These are phyloP conservation scores for Melanotaenia duboulayi DNA, from an alignment of 2,113 vertebrate species.

Conservation along the genomic window DNA sequence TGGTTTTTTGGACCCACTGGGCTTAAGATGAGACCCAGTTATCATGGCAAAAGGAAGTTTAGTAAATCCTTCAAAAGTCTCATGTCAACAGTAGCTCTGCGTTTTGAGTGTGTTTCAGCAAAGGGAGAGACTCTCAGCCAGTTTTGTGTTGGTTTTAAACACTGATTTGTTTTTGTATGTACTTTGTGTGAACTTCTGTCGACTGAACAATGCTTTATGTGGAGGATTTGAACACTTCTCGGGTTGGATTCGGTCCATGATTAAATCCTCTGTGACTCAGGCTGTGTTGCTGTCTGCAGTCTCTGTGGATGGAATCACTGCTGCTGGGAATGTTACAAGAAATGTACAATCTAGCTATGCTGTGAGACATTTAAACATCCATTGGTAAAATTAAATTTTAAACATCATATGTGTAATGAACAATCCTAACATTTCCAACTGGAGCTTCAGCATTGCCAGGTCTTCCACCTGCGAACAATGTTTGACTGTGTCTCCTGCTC, in stretches of 20 bases:
- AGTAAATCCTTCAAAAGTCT: slow-evolving; percentile 21
- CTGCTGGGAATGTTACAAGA: slow-evolving; percentile 10
- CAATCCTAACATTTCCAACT: slow-evolving; percentile 2
- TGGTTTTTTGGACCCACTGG: slow-evolving; percentile 6
- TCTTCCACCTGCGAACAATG: slow-evolving; percentile 70
- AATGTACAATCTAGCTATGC: slow-evolving; percentile 12
- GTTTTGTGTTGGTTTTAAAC: slow-evolving; percentile 23
- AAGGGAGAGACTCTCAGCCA: slow-evolving; percentile 5
- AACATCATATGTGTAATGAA: slow-evolving; percentile 7
- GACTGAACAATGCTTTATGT: slow-evolving; percentile 28
- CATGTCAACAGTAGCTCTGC: slow-evolving; percentile 24
- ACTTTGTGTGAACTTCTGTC: slow-evolving; percentile 38
- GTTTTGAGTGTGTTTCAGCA: slow-evolving; percentile 19
- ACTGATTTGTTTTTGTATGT: slow-evolving; percentile 24
- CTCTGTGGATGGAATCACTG: slow-evolving; percentile 40
- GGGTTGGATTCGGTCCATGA: slow-evolving; percentile 52
- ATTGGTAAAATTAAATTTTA: slow-evolving; percentile 3
- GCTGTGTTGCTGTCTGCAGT: slow-evolving; percentile 21
- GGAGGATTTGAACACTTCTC: slow-evolving; percentile 49
- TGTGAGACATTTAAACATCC: slow-evolving; percentile 1
- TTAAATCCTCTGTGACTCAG: slow-evolving; percentile 49
- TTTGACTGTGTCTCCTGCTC: slow-evolving; percentile 77
- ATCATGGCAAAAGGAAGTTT: slow-evolving; percentile 21
- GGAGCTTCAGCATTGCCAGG: slow-evolving; percentile 34
- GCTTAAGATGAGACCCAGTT: slow-evolving; percentile 30